These are phyloP conservation scores for Pogonocichla stellata DNA, from an alignment of 2,113 vertebrate genomes.

Conservation along the genomic window DNA sequence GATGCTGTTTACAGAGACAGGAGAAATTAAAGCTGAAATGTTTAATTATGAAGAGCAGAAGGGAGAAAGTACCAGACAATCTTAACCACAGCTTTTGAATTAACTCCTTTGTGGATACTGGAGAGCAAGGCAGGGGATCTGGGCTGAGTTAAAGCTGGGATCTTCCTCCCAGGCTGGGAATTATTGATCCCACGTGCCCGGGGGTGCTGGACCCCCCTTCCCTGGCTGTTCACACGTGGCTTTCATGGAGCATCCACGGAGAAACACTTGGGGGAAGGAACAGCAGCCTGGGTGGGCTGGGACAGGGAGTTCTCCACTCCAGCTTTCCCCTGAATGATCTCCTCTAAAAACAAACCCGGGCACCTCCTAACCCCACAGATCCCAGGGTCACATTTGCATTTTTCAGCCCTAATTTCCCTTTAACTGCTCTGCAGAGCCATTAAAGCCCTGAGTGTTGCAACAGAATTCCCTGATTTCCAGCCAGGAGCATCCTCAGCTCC, in stretches of 20 bases:
- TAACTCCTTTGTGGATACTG: fast-evolving
- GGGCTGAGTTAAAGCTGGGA: neutral
- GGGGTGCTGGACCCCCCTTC: neutral
- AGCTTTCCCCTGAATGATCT: fast-evolving
- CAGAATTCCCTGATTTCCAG: constrained; percentile 29
- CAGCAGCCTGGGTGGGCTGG: neutral
- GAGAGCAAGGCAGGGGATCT: neutral
- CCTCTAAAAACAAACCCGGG: neutral
- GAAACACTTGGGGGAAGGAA: fast-evolving
- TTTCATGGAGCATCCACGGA: neutral
- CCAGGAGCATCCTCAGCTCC: constrained; percentile 26
- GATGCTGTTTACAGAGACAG: neutral
- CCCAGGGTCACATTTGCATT: neutral
- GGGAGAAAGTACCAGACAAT: neutral
- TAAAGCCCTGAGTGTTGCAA: constrained; percentile 19
- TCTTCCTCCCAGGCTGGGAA: neutral
- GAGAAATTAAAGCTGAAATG: neutral
- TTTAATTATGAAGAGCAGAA: neutral
- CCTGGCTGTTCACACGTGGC: neutral
- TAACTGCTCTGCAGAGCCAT: neutral
- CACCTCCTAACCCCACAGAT: neutral
- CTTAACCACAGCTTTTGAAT: neutral
- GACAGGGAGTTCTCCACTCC: neutral
- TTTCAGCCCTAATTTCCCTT: constrained; percentile 22
- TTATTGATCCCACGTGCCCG: neutral